Evolutionary conservation across 2,797 vertebrate genomes (phyloP).

Genomic region (Furcifer pardalis): DNA sequence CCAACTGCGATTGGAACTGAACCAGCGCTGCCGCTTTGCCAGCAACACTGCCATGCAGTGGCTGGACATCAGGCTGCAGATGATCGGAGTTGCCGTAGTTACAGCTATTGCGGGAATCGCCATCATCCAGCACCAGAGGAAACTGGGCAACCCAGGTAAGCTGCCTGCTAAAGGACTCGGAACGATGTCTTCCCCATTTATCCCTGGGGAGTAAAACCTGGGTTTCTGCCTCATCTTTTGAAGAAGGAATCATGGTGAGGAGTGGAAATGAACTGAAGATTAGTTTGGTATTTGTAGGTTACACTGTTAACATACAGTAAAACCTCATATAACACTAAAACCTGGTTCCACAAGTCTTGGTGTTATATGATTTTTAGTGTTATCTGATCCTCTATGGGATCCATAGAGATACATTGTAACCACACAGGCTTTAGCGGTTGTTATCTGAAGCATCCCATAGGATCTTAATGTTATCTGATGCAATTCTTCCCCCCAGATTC

Average conservation of each 20-base stretch:
- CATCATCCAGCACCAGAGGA: conserved; percentile 87
- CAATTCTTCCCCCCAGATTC: too few relatives aligned
- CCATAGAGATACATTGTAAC: too few relatives aligned
- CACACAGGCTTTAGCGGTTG: too few relatives aligned
- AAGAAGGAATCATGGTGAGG: background rate
- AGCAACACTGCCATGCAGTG: conserved; percentile 87
- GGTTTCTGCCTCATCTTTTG: background rate
- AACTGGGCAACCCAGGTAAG: conserved; percentile 89
- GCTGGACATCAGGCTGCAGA: conserved; percentile 96
- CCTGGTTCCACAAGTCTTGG: too few relatives aligned
- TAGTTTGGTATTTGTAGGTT: background rate
- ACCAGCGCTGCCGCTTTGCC: conserved; percentile 93
- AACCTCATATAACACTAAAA: too few relatives aligned
- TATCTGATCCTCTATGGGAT: too few relatives aligned
- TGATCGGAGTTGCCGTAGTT: conserved; percentile 90
- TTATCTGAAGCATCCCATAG: too few relatives aligned
- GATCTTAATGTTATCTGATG: too few relatives aligned
- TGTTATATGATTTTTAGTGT: too few relatives aligned
- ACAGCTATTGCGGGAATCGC: conserved; percentile 85
- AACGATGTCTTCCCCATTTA: background rate
- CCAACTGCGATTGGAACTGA: conserved; percentile 83
- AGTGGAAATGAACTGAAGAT: background rate
- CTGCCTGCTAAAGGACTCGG: background rate
- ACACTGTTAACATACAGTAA: background rate
- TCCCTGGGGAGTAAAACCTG: background rate